phyloP scores from a whole-genome alignment of 2,113 vertebrate genomes.

The Ophiodon elongatus region DNA sequence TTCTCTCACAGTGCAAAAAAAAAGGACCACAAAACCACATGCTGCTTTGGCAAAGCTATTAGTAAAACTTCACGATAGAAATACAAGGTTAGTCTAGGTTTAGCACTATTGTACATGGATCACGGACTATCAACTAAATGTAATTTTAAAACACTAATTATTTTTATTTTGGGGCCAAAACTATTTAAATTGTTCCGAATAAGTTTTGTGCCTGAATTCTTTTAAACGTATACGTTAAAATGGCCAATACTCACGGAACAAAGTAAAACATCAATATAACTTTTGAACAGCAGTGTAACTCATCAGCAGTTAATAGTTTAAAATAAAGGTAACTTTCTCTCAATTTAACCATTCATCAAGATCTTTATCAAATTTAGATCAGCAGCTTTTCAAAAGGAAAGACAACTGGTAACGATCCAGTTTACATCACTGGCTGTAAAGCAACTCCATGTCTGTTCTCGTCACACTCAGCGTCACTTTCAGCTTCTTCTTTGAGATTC shows the following conservation, averaged over 20 bases:
- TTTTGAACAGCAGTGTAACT: too few relatives aligned
- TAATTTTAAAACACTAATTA: too few relatives aligned
- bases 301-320: not conserved
- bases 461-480: conserved; percentile 22
- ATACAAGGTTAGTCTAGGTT: too few relatives aligned
- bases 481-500: conserved; percentile 8
- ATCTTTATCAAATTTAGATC: not conserved
- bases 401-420: not conserved
- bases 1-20: too few relatives aligned
- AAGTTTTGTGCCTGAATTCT: too few relatives aligned
- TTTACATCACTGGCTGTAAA: conserved; percentile 32
- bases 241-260: not conserved
- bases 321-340: not conserved
- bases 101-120: too few relatives aligned
- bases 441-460: not conserved
- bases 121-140: too few relatives aligned
- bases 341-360: not conserved
- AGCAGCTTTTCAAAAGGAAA: not conserved
- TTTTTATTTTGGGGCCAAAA: too few relatives aligned
- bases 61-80: too few relatives aligned
- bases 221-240: not conserved
- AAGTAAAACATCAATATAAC: not conserved
- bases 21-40: not conserved
- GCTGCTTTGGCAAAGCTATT: too few relatives aligned
- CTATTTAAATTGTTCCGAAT: too few relatives aligned